Evolutionary conservation across 2,797 vertebrate species (phyloP).

Genomic region (Dryobates pubescens): DNA sequence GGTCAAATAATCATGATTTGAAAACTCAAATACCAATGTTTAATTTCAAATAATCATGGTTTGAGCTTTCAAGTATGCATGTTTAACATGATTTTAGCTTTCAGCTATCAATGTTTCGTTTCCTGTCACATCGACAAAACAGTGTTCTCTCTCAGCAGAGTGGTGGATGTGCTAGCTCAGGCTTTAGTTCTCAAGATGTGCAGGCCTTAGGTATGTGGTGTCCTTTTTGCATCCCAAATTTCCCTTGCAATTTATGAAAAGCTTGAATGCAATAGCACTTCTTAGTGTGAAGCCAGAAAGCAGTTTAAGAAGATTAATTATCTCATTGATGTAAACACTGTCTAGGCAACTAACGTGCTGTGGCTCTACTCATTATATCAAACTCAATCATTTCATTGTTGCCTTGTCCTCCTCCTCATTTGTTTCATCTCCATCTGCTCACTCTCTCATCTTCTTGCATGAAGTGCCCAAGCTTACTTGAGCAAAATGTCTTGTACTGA

Average conservation of each 20-base stretch:
- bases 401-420: conserved; percentile 20
- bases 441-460: background rate
- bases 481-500: background rate
- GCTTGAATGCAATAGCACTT: background rate
- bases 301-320: conserved; percentile 23
- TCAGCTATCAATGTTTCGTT: background rate
- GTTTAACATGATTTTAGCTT: background rate
- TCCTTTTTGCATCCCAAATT: background rate
- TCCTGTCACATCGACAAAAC: background rate
- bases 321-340: conserved; percentile 42
- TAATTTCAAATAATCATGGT: too few relatives aligned
- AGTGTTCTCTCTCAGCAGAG: background rate
- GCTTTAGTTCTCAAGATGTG: background rate
- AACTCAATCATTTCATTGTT: conserved; percentile 20
- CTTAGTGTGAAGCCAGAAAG: background rate
- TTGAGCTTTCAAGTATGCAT: too few relatives aligned
- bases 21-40: background rate
- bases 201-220: background rate
- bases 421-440: conserved; percentile 39
- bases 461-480: background rate
- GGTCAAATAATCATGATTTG: background rate
- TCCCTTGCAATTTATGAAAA: background rate
- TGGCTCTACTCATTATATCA: conserved; percentile 22
- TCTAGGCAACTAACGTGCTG: conserved; percentile 13
- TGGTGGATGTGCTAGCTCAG: background rate